These are phyloP conservation scores for Leuciscus idus DNA, from an alignment of 2,113 vertebrate genomes.

Conservation along the genomic window DNA sequence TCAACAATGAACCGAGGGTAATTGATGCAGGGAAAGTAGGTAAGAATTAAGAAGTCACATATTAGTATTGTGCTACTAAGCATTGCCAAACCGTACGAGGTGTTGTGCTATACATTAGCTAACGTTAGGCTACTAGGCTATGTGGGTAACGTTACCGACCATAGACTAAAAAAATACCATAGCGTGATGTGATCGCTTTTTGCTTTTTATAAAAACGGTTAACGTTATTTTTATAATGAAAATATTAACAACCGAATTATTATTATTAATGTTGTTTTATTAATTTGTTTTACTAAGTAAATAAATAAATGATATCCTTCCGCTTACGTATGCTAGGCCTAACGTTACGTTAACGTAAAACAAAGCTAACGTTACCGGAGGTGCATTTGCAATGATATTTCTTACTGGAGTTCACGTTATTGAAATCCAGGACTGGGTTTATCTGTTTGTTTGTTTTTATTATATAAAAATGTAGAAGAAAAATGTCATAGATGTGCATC, in stretches of 20 bases:
- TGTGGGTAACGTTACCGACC: too few species aligned
- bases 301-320: neutral
- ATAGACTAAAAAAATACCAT: too few species aligned
- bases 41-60: constrained; percentile 48
- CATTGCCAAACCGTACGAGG: neutral
- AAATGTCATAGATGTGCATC: neutral
- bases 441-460: too few species aligned
- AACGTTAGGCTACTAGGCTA: too few species aligned
- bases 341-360: neutral
- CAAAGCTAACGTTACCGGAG: neutral
- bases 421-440: too few species aligned
- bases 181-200: too few species aligned
- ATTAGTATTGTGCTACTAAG: neutral
- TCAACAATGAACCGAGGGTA: constrained; percentile 64
- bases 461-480: neutral
- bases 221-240: neutral
- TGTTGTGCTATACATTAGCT: neutral
- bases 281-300: neutral
- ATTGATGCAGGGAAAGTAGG: constrained; percentile 73
- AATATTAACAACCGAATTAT: neutral
- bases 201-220: neutral
- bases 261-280: neutral
- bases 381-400: neutral
- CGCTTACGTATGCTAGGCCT: neutral
- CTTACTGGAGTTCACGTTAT: neutral